phyloP scores from a whole-genome alignment of 2,888 invertebrate genomes.

The Dorcus parallelipipedus region DNA sequence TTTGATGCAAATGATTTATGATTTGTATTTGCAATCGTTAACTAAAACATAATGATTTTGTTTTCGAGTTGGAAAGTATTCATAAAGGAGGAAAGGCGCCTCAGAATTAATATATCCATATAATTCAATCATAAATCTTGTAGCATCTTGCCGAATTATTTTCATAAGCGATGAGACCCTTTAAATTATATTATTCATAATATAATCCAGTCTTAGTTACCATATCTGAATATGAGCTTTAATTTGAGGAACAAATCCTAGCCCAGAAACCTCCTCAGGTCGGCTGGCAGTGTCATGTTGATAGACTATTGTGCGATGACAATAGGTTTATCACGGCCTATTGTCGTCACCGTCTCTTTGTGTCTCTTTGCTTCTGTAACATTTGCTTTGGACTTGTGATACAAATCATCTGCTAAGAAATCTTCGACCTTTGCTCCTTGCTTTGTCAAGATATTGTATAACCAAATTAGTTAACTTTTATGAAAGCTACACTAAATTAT shows the following conservation, averaged over 20 bases:
- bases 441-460: background rate
- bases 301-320: conserved; percentile 47
- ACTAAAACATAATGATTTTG: too few relatives aligned
- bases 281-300: conserved; percentile 44
- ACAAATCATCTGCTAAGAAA: conserved; percentile 34
- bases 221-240: conserved; percentile 4
- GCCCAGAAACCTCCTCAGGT: conserved; percentile 25
- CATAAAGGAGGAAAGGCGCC: too few relatives aligned
- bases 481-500: too few relatives aligned
- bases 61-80: too few relatives aligned
- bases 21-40: too few relatives aligned
- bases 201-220: background rate
- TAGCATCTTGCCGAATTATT: too few relatives aligned
- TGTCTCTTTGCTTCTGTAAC: conserved; percentile 34
- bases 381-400: conserved; percentile 37
- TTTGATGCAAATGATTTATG: too few relatives aligned
- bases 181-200: too few relatives aligned
- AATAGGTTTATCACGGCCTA: conserved; percentile 47
- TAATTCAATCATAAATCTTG: too few relatives aligned
- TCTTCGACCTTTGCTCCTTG: conserved; percentile 8
- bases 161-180: too few relatives aligned
- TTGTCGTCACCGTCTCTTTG: conserved; percentile 42
- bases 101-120: too few relatives aligned
- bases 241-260: conserved; percentile 14
- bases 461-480: background rate